A percentile compares a stretch with the other conserved stretches of the same genome.
Evolutionary conservation across 2,888 invertebrate species (phyloP).

Genomic region (Fragum fragum): DNA sequence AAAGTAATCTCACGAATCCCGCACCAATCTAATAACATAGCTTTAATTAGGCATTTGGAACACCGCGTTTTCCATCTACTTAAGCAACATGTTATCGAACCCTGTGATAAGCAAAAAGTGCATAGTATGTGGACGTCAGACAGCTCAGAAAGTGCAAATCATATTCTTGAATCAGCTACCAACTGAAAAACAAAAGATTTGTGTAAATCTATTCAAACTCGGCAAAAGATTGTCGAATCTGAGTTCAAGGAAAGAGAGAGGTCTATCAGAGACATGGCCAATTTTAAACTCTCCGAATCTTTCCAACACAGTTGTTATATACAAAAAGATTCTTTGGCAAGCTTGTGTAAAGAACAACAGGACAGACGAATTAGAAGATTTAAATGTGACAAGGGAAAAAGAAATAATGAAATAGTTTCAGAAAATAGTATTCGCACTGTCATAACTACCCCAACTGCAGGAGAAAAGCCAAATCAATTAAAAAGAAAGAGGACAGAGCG

Average conservation of each 20-base stretch:
- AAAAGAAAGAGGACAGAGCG: conserved; percentile 17
- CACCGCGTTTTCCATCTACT: conserved; percentile 21
- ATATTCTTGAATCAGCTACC: conserved; percentile 36
- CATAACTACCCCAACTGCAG: conserved; percentile 27
- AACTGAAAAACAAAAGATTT: conserved; percentile 31
- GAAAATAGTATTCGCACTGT: conserved; percentile 22
- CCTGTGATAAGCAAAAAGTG: neutral
- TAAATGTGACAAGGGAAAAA: conserved; percentile 13
- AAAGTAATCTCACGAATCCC: no score
- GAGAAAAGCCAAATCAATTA: conserved; percentile 35
- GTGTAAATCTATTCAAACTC: conserved; percentile 31
- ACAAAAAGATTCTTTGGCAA: conserved; percentile 27
- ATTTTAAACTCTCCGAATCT: neutral
- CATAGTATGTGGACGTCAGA: conserved; percentile 28
- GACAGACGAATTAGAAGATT: conserved; percentile 21
- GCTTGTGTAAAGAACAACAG: conserved; percentile 25
- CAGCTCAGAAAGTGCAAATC: conserved; percentile 52
- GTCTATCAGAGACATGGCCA: conserved; percentile 28
- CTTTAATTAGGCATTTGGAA: conserved; percentile 5
- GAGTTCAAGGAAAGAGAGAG: conserved; percentile 27
- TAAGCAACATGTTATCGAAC: conserved; percentile 18
- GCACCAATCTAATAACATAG: no score
- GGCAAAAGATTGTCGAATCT: conserved; percentile 9
- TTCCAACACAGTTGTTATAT: conserved; percentile 21
- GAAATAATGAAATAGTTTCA: conserved; percentile 21